Base-by-base conservation (phyloP, 2,888 invertebrate genomes). In the Amphipyra berbera region DNA sequence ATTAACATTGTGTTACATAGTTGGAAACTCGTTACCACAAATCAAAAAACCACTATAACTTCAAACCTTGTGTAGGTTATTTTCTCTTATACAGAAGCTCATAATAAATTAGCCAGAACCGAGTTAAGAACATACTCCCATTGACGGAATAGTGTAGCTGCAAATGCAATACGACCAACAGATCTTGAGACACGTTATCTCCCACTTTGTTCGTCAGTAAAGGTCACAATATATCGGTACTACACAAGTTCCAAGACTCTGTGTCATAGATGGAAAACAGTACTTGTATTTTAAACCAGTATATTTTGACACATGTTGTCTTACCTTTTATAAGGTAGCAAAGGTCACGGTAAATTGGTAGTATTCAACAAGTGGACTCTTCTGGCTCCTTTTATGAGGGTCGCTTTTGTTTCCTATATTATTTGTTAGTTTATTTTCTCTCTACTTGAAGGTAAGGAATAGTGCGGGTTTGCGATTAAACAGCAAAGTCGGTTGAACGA, bases 371-470 rank as follows among this genome's bases (percentile, higher is more conserved):
- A 78, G 79, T 73, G 48, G 44, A 60, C 46, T 69, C 53, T 62
- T 63, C 65, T 47, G 40, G 10, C 45, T 59, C 60, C 53, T 74
- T 79, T 76, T 65, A 57, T 37, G 47, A 67, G 58, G 47, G 53
- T 68, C 33, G 53, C 63, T 78, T 83, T 84, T 82, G 83, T 85
- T 84, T 84, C 81, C 80, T 83, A 78, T 68, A 73, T 64, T 60
- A 68, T 68, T 67, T 82, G 67, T 79, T 81, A 71, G 65, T 70
- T 71, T 75, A 75, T 71, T 75, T 75, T 63, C 57, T 61, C 69
- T 63, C 10, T 63, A 63, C 47, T 47, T 57, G n/a, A 5, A 37
- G 21, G 42, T 69, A 55, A 71, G 44, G 54, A 6, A 12, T 35
- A 13, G 12, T 12, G 47, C 33, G 38, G 15, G 9, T 45, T 54